Base-by-base conservation (phyloP, 2,113 vertebrate species). In the Trichechus manatus region DNA sequence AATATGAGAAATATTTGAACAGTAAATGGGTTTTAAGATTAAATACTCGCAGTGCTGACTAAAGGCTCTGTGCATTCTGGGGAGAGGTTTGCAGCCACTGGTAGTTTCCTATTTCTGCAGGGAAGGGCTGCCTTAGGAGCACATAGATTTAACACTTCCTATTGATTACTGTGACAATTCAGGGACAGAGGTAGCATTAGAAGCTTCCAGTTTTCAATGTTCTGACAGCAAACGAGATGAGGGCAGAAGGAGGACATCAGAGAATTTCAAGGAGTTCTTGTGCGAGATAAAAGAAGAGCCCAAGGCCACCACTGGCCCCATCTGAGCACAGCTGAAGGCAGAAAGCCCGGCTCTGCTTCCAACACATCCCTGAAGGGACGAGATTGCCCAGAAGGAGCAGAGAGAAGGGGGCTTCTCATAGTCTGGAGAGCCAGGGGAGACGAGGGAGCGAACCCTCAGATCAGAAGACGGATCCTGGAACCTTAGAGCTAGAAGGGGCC, bases 141-240 rank as follows among this genome's bases (percentile, higher is more conserved):
- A 59, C 8, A 1, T 5, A 20, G 74, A 80, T 9, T 6, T 0
- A 29, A 89, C 15, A 23, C 17, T 47, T 44, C 68, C 87, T 84
- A 9, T 33, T 72, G 89, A 91, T 93, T 63, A 61, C 31, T 9
- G 9, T 47, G 78, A 87, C 50, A 92, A 68, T 86, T 78, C 47
- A 93, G 87, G 94, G 36, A 20, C 39, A 77, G 44, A 33, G 53
- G 63, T 50, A 9, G 70, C 42, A 53, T 42, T 25, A 83, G 87
- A 93, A 86, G 11, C n/a, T 47, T 88, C 93, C 83, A 83, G 53
- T 87, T 70, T 90, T 47, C 56, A 93, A 23, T 17, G 81, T 95
- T 44, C 92, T 91, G 96, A 95, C 70, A 97, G 87, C 66, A 66
- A 89, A 87, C 19, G 80, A 93, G 84, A 92, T 47, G 79, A 92